A percentile compares a stretch with the other conserved stretches of the same genome.
Evolutionary conservation across 2,797 vertebrate species (phyloP).

Genomic region (Phalanger gymnotis): DNA sequence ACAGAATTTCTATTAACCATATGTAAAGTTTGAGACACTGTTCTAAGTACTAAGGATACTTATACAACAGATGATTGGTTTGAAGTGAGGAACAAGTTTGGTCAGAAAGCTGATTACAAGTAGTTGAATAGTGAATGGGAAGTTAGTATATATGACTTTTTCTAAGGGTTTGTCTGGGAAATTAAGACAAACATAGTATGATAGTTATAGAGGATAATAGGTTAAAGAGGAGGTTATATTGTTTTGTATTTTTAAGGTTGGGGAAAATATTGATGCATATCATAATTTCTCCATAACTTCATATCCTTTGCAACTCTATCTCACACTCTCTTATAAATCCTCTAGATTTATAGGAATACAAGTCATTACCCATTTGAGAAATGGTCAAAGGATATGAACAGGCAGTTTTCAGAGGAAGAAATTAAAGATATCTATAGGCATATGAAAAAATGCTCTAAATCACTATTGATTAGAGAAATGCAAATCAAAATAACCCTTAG

Average conservation of each 20-base stretch:
- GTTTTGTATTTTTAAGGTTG: background rate
- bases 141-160: background rate
- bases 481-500: too few species aligned
- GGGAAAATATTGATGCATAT: background rate
- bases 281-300: background rate
- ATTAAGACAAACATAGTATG: background rate
- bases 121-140: background rate
- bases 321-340: background rate
- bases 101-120: background rate
- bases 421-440: too few species aligned
- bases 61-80: background rate
- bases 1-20: background rate
- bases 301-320: background rate
- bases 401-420: too few species aligned
- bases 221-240: too few species aligned
- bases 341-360: too few species aligned
- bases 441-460: too few species aligned
- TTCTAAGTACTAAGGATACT: background rate
- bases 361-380: too few species aligned
- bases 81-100: background rate
- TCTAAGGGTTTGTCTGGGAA: background rate
- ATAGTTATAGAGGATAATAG: background rate
- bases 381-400: too few species aligned
- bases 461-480: too few species aligned
- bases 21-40: background rate